A percentile compares a stretch with the other conserved stretches of the same genome.
Conservation (phyloP, 2,888 invertebrate genomes). For the Tachina fera region DNA sequence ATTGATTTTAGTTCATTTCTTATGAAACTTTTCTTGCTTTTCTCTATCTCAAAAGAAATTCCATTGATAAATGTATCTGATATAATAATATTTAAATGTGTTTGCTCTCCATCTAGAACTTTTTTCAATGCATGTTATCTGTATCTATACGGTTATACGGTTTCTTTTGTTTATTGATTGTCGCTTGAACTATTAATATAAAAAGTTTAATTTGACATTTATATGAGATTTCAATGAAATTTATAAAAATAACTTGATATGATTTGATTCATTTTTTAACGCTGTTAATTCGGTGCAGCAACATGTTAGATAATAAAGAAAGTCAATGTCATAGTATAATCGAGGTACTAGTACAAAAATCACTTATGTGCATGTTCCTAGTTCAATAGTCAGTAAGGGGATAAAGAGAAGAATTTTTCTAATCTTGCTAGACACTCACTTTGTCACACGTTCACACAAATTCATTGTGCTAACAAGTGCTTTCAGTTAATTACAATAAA, state of each 20-base stretch:
- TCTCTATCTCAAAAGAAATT: slow-evolving; percentile 4
- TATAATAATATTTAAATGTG: slow-evolving; percentile 37
- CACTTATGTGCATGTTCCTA: slow-evolving; percentile 9
- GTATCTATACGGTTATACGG: not conserved
- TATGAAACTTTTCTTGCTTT: slow-evolving; percentile 25
- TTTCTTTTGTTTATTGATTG: slow-evolving; percentile 37
- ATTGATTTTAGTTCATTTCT: slow-evolving; percentile 58
- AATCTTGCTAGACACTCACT: not conserved
- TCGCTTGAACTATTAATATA: slow-evolving; percentile 57
- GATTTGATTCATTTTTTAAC: not conserved
- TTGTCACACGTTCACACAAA: not conserved
- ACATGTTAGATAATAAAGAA: not conserved
- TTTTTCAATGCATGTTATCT: not conserved
- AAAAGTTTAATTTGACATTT: slow-evolving; percentile 72
- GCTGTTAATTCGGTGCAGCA: not conserved
- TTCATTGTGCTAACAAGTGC: not conserved
- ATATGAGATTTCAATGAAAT: slow-evolving; percentile 67
- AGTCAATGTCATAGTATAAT: not conserved
- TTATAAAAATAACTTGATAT: slow-evolving; percentile 53
- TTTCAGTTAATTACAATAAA: slow-evolving; percentile 5
- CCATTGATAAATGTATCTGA: slow-evolving; percentile 47
- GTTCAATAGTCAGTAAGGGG: slow-evolving; percentile 22
- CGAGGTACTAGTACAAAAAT: not conserved
- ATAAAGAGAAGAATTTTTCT: slow-evolving; percentile 34
- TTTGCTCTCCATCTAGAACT: not conserved